phyloP scores from a whole-genome alignment of 2,797 vertebrate species.

The Alca torda region DNA sequence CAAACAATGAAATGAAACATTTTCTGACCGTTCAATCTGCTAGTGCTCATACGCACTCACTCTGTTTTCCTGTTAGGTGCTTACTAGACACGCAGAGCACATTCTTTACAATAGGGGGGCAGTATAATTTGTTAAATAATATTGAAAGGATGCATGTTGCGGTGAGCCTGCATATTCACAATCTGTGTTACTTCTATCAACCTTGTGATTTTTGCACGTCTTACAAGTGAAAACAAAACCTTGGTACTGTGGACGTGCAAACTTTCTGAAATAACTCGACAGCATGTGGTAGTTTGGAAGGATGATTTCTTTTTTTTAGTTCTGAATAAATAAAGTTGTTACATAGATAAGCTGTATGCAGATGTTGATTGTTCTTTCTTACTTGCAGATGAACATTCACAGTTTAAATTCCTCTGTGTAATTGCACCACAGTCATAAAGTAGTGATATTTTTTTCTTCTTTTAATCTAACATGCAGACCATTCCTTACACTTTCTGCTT shows the following conservation, averaged over 20 bases:
- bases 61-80: background rate
- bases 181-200: background rate
- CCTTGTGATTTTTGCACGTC: background rate
- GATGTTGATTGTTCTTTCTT: background rate
- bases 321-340: background rate
- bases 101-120: background rate
- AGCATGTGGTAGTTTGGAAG: background rate
- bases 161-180: fast-evolving
- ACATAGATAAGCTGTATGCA: background rate
- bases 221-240: background rate
- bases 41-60: background rate
- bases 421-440: background rate
- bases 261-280: background rate
- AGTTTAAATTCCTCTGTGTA: background rate
- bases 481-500: background rate
- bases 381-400: background rate
- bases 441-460: background rate
- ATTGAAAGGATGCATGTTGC: background rate
- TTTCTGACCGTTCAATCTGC: background rate
- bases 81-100: background rate
- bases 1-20: background rate
- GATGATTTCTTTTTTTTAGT: background rate
- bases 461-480: background rate
- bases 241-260: background rate
- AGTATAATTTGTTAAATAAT: background rate